Conservation (phyloP, 2,113 vertebrate species). For the Montifringilla adamsi region DNA sequence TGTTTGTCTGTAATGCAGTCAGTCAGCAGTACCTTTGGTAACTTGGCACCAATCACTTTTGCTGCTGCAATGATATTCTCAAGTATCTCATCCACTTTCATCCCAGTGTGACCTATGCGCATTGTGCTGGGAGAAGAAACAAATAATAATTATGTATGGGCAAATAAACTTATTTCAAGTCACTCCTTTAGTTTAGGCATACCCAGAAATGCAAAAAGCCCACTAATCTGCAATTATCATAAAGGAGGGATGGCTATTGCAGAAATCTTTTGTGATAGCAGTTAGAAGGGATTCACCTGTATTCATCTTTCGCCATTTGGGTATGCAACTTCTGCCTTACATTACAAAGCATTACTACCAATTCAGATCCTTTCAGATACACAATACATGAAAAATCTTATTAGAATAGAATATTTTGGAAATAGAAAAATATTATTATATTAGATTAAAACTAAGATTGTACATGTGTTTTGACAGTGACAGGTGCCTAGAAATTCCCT, state of each 20-base stretch:
- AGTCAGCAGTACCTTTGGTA: conserved; percentile 71
- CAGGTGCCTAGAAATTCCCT: neutral
- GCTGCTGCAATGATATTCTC: conserved; percentile 78
- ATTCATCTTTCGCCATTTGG: neutral
- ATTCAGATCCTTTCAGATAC: neutral
- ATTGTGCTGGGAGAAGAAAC: conserved; percentile 71
- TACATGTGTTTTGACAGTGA: neutral
- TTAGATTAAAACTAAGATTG: neutral
- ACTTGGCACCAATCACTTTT: conserved; percentile 68
- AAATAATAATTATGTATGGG: neutral
- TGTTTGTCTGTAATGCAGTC: neutral
- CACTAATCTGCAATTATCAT: neutral
- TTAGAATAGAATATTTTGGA: neutral
- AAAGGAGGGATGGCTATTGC: neutral
- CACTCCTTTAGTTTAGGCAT: neutral
- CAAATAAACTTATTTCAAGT: neutral
- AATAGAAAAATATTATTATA: neutral
- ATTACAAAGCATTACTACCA: neutral
- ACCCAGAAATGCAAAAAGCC: neutral
- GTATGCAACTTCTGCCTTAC: neutral
- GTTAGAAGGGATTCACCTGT: neutral
- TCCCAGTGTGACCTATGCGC: conserved; percentile 79
- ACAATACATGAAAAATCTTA: neutral
- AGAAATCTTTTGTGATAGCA: neutral
- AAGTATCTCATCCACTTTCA: conserved; percentile 76